A percentile compares a stretch with the other conserved stretches of the same genome.
Evolutionary conservation across 2,113 vertebrate species (phyloP).

Genomic region (Planiliza haematocheilus): DNA sequence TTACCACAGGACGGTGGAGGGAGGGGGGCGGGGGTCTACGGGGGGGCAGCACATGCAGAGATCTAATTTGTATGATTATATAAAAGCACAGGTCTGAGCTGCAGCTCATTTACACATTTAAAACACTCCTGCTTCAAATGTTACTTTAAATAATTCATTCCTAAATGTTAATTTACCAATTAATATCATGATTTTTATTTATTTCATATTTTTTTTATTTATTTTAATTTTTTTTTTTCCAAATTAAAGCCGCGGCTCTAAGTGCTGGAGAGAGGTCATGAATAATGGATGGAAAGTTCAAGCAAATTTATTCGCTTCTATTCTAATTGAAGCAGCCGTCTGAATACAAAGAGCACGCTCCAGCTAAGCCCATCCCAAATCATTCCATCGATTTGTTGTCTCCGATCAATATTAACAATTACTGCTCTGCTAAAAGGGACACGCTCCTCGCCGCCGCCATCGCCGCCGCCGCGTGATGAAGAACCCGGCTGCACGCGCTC

Average conservation of each 20-base stretch:
- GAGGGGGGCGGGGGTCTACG: neutral
- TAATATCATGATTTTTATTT: constrained; percentile 11
- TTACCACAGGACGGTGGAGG: constrained; percentile 1
- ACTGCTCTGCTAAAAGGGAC: constrained; percentile 40
- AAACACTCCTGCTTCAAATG: too few relatives aligned
- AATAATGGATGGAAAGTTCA: constrained; percentile 72
- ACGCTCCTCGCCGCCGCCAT: constrained; percentile 1
- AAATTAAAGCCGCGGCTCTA: constrained; percentile 60
- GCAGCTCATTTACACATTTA: too few relatives aligned
- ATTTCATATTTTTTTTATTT: constrained; percentile 26
- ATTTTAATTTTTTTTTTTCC: constrained; percentile 45
- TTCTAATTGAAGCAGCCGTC: constrained; percentile 66
- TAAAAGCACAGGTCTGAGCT: constrained; percentile 9
- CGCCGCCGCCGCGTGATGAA: too few relatives aligned
- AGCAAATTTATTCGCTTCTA: constrained; percentile 66
- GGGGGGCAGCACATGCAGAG: constrained; percentile 26
- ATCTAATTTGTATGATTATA: constrained; percentile 58
- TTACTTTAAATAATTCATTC: constrained; percentile 16
- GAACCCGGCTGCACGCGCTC: too few relatives aligned
- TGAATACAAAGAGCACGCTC: constrained; percentile 70
- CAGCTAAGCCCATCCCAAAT: constrained; percentile 66
- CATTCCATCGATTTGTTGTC: constrained; percentile 62
- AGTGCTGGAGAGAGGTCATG: constrained; percentile 39
- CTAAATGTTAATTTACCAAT: constrained; percentile 45
- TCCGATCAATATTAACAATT: constrained; percentile 74